Percentiles rank a stretch among this genome's conserved stretches.
Evolutionary conservation across 2,113 vertebrate species (phyloP).

Genomic region (Heloderma charlesbogerti): DNA sequence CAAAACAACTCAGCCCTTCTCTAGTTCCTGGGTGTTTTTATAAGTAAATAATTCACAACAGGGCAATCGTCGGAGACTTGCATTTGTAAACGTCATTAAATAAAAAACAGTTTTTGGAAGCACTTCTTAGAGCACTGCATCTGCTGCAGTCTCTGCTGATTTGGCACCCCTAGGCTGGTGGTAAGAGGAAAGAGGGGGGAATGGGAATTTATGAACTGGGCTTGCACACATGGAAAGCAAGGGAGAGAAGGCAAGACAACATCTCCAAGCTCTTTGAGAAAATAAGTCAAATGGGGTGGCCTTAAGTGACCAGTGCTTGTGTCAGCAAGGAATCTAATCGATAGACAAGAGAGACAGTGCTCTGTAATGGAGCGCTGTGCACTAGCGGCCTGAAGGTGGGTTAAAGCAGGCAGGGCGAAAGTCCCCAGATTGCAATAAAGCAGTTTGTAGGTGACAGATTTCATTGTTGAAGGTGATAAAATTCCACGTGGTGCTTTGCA

Average conservation of each 20-base stretch:
- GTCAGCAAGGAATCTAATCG: not conserved
- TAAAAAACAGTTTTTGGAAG: not conserved
- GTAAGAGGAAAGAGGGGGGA: not conserved
- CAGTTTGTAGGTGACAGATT: constrained; percentile 73
- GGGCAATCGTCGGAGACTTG: rapidly evolving
- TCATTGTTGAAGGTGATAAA: constrained; percentile 71
- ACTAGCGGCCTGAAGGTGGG: not conserved
- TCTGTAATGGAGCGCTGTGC: rapidly evolving
- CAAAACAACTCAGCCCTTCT: not conserved
- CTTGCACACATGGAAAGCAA: not conserved
- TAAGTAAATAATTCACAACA: not conserved
- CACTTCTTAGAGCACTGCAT: not conserved
- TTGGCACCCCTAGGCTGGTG: not conserved
- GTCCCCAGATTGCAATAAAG: constrained; percentile 61
- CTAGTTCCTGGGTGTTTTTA: not conserved
- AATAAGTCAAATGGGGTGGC: not conserved
- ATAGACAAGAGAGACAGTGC: rapidly evolving
- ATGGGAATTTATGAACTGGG: not conserved
- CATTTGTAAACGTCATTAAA: not conserved
- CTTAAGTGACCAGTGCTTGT: not conserved
- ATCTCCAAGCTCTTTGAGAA: not conserved
- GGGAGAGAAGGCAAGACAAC: constrained; percentile 35
- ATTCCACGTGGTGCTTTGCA: constrained; percentile 39
- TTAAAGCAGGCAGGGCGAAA: not conserved
- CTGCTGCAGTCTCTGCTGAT: not conserved